Conservation (phyloP, 2,113 vertebrate species). For the Solea solea region DNA sequence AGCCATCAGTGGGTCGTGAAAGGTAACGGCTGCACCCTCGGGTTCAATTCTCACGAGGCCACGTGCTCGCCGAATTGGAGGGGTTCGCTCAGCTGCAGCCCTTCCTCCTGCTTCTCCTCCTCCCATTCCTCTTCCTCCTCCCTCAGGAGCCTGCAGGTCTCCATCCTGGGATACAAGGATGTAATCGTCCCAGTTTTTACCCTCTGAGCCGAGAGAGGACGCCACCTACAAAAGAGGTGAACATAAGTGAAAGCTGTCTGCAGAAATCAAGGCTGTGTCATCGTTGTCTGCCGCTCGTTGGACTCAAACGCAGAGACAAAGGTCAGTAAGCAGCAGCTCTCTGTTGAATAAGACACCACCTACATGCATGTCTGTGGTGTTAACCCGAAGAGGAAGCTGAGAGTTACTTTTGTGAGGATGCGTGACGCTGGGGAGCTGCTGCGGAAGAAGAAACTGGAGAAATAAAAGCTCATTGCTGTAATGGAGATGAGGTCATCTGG, state of each 20-base stretch:
- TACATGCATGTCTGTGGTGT: too few species aligned
- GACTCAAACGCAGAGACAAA: background rate
- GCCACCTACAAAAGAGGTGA: slow-evolving; percentile 47
- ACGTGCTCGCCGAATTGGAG: slow-evolving; percentile 63
- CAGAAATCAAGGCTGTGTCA: background rate
- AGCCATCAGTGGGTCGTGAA: slow-evolving; percentile 89
- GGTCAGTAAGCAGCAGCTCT: background rate
- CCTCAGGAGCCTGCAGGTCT: slow-evolving; percentile 64
- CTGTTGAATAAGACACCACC: too few species aligned
- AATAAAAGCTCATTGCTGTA: too few species aligned
- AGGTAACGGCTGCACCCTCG: slow-evolving; percentile 77
- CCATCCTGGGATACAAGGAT: slow-evolving; percentile 92
- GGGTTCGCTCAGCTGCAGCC: slow-evolving; percentile 23
- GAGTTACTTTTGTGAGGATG: too few species aligned
- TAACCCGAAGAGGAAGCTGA: too few species aligned
- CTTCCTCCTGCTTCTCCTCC: slow-evolving; percentile 17
- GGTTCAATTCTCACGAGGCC: slow-evolving; percentile 69
- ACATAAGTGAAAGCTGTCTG: background rate
- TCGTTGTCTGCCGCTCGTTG: background rate
- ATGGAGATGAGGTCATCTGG: too few species aligned
- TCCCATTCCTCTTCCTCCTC: slow-evolving; percentile 32
- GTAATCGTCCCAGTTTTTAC: slow-evolving; percentile 88
- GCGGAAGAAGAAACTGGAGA: too few species aligned
- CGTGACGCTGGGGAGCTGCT: too few species aligned
- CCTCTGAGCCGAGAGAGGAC: slow-evolving; percentile 61